These are phyloP conservation scores for Panonychus citri DNA, from an alignment of 1,140 invertebrate species.

Conservation along the genomic window DNA sequence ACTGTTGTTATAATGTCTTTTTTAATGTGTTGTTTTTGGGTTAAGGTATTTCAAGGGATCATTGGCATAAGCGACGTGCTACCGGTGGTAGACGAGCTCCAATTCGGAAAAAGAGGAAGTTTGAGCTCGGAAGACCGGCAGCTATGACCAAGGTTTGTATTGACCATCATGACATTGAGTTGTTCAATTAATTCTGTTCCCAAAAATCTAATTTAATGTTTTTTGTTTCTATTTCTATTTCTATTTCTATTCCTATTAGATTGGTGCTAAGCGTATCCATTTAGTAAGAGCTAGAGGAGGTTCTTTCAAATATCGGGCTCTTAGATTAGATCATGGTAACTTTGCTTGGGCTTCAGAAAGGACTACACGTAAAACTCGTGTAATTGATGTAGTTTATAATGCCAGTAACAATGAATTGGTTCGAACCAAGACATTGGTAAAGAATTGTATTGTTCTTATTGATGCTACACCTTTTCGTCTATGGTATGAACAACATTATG, in stretches of 20 bases:
- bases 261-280: constrained; percentile 72
- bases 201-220: too few species aligned
- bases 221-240: too few species aligned
- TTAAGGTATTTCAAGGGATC: constrained; percentile 96
- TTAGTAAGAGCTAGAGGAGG: constrained; percentile 82
- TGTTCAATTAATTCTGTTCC: too few species aligned
- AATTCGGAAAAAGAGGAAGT: constrained; percentile 96
- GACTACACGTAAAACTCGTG: constrained; percentile 74
- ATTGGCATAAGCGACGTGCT: constrained; percentile 92
- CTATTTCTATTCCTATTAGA: constrained; percentile 27
- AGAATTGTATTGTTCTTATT: constrained; percentile 89
- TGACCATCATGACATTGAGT: too few species aligned
- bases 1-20: too few species aligned
- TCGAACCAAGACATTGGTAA: constrained; percentile 94
- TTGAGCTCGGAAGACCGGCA: constrained; percentile 87
- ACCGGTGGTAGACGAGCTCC: constrained; percentile 90
- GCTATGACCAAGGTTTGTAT: constrained; percentile 77
- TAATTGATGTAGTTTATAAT: constrained; percentile 99
- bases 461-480: constrained; percentile 96
- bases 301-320: constrained; percentile 81
- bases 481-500: constrained; percentile 95
- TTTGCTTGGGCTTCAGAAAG: constrained; percentile 94
- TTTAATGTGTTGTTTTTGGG: too few species aligned
- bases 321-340: constrained; percentile 85
- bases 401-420: constrained; percentile 97